phyloP scores from a whole-genome alignment of 53 echinoderm and acorn worm genomes.

The Paracentrotus lividus region DNA sequence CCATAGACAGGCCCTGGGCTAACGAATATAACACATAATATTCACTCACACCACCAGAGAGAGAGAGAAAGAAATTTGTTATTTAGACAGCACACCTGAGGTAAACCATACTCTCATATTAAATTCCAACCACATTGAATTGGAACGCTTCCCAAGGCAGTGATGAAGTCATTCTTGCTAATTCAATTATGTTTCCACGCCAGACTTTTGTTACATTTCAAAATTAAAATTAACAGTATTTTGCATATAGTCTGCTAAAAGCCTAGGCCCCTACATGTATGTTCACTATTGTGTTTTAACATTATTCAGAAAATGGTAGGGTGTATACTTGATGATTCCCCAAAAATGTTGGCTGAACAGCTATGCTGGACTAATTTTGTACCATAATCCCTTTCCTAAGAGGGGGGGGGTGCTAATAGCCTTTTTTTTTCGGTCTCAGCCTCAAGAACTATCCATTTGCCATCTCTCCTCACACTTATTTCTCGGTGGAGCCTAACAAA shows the following conservation, averaged over 20 bases:
- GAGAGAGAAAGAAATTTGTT: not conserved
- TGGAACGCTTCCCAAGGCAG: not conserved
- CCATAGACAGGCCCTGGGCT: not conserved
- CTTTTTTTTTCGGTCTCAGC: no score
- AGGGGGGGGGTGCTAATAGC: not conserved
- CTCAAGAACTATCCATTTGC: not conserved
- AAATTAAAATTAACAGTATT: not conserved
- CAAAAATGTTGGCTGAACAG: not conserved
- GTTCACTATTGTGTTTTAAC: no score
- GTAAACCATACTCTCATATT: conserved; percentile 1
- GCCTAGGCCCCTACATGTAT: no score
- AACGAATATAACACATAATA: not conserved
- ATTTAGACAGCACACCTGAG: conserved; percentile 12
- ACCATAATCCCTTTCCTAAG: no score
- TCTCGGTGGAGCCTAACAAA: conserved; percentile 1
- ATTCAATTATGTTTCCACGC: not conserved
- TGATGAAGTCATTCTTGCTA: not conserved
- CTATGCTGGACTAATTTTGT: no score
- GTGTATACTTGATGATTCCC: not conserved
- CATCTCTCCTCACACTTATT: not conserved
- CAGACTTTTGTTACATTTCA: not conserved
- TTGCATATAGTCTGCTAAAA: not conserved
- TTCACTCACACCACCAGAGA: not conserved
- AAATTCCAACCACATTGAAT: not conserved
- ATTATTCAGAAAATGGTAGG: not conserved